These are phyloP conservation scores for Drosophila monieri DNA, from an alignment of 2,888 invertebrate species.

Conservation along the genomic window DNA sequence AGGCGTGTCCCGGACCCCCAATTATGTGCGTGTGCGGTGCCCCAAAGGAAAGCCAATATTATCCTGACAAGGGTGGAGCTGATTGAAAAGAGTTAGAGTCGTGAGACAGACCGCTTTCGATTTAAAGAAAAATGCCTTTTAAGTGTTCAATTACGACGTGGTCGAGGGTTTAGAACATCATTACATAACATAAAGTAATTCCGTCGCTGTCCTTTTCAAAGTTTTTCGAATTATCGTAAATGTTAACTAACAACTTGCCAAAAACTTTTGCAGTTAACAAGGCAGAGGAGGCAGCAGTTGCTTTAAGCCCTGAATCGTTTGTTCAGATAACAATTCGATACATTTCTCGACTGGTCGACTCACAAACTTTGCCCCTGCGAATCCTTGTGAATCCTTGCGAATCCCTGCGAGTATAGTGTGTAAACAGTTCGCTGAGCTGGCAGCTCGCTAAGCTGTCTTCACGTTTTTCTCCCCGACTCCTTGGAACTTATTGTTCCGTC, in stretches of 20 bases:
- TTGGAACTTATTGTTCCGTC: constrained; percentile 12
- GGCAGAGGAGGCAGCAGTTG: constrained; percentile 9
- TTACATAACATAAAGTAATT: constrained; percentile 9
- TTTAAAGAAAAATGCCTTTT: neutral
- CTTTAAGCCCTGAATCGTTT: constrained; percentile 18
- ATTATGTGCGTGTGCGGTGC: constrained; percentile 14
- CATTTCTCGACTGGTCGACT: constrained; percentile 29
- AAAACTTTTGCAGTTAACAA: constrained; percentile 36
- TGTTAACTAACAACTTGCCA: constrained; percentile 43
- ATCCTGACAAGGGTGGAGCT: neutral
- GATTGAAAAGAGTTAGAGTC: constrained; percentile 17
- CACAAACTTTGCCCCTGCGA: constrained; percentile 25
- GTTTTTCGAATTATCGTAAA: constrained; percentile 39
- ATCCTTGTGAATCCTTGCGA: constrained; percentile 37
- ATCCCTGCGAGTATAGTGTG: constrained; percentile 35
- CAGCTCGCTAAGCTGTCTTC: constrained; percentile 42
- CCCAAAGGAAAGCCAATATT: constrained; percentile 4
- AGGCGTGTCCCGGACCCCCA: constrained; percentile 10
- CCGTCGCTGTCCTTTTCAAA: neutral
- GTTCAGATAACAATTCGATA: constrained; percentile 19
- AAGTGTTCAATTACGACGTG: constrained; percentile 7
- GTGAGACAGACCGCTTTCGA: neutral
- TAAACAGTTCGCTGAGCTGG: constrained; percentile 49
- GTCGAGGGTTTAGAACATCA: neutral
- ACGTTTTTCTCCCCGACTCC: constrained; percentile 13